Evolutionary conservation across 2,113 vertebrate species (phyloP).

Genomic region (Charadrius vociferus): DNA sequence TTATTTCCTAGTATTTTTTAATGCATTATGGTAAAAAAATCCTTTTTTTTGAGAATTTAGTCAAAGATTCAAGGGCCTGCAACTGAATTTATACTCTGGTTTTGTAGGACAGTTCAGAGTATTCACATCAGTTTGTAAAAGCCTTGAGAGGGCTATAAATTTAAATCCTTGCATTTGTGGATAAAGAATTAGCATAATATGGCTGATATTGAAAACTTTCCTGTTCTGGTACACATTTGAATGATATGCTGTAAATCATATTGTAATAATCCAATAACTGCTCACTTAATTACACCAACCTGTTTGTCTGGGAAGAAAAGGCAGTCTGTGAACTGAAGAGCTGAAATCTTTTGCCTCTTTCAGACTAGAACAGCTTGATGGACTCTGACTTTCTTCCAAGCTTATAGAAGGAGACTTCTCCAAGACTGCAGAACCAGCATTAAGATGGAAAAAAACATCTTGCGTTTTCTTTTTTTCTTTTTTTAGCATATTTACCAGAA

Average conservation of each 20-base stretch:
- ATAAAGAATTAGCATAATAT: neutral
- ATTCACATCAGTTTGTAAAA: neutral
- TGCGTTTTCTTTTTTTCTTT: slow-evolving; percentile 85
- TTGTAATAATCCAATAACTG: neutral
- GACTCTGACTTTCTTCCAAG: neutral
- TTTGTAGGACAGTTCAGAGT: neutral
- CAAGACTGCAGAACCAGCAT: neutral
- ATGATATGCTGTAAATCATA: neutral
- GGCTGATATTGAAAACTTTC: neutral
- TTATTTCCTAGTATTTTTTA: neutral
- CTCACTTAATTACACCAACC: slow-evolving; percentile 58
- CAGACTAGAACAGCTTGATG: neutral
- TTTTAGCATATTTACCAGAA: slow-evolving; percentile 90
- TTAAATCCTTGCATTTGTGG: neutral
- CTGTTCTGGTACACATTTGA: neutral
- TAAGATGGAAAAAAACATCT: slow-evolving; percentile 68
- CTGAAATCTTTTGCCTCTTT: neutral
- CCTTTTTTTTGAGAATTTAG: neutral
- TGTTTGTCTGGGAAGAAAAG: slow-evolving; percentile 44
- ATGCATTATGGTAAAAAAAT: neutral
- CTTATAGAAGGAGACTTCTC: neutral
- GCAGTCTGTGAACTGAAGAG: neutral
- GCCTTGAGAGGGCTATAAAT: neutral
- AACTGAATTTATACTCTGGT: neutral
- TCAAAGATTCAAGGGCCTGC: neutral